Conservation (phyloP, 2,888 invertebrate species). For the Allygus modestus region DNA sequence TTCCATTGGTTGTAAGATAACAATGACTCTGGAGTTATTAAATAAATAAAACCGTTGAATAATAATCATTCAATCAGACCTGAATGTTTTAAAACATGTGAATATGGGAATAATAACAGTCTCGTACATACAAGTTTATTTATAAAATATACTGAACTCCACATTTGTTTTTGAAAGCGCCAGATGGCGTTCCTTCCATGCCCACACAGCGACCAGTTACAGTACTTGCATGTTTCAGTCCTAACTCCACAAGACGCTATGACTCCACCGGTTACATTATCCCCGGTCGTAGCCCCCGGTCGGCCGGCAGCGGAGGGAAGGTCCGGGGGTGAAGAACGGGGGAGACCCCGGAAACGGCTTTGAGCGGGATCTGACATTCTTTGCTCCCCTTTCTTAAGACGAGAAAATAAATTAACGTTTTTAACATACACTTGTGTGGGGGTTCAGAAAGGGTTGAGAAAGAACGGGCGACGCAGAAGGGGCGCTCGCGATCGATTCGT, state of each 20-base stretch:
- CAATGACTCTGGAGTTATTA: too few species aligned
- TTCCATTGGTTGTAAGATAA: too few species aligned
- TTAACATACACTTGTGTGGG: slow-evolving; percentile 60
- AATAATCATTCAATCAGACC: too few species aligned
- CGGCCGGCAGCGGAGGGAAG: neutral
- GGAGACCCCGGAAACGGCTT: slow-evolving; percentile 33
- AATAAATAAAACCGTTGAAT: too few species aligned
- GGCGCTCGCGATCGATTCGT: slow-evolving; percentile 74
- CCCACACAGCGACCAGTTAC: neutral
- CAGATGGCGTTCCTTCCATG: neutral
- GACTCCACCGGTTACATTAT: neutral
- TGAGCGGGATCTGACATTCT: slow-evolving; percentile 59
- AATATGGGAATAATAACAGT: too few species aligned
- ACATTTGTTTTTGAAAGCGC: too few species aligned
- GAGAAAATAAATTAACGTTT: slow-evolving; percentile 64
- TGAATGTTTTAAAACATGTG: too few species aligned
- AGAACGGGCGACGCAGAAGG: slow-evolving; percentile 75
- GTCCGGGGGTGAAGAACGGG: neutral
- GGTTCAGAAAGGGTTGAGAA: slow-evolving; percentile 45
- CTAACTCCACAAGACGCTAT: too few species aligned
- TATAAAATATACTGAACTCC: too few species aligned
- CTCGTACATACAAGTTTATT: too few species aligned
- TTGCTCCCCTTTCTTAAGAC: slow-evolving; percentile 63
- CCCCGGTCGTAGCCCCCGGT: too few species aligned
- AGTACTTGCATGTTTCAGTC: too few species aligned